These are phyloP conservation scores for Hyalella azteca DNA, from an alignment of 2,888 invertebrate species.

Conservation along the genomic window DNA sequence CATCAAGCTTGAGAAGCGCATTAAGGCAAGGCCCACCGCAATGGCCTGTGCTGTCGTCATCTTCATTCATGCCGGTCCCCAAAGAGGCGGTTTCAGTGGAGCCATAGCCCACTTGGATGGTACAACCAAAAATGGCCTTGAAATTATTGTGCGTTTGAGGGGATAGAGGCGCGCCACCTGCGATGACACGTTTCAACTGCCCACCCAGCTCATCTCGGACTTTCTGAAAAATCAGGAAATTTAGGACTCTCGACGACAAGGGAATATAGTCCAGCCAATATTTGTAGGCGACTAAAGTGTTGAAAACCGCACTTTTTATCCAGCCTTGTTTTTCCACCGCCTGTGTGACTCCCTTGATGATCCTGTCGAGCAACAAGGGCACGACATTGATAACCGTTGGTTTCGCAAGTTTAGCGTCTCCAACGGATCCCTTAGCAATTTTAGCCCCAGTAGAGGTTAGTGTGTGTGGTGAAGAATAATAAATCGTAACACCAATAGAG, in stretches of 20 bases:
- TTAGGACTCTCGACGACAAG: neutral
- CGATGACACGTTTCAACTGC: constrained; percentile 81
- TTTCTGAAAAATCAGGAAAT: constrained; percentile 68
- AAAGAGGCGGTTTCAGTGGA: constrained; percentile 38
- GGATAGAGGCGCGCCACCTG: constrained; percentile 93
- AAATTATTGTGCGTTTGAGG: constrained; percentile 83
- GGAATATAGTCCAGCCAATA: constrained; percentile 61
- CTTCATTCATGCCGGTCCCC: constrained; percentile 47
- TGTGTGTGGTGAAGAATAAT: constrained; percentile 94
- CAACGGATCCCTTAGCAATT: constrained; percentile 91
- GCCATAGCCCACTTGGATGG: constrained; percentile 38
- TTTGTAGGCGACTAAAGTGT: constrained; percentile 94
- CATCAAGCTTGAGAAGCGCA: constrained; percentile 81
- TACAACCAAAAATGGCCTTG: constrained; percentile 37
- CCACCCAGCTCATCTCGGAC: constrained; percentile 84
- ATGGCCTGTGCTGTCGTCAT: constrained; percentile 78
- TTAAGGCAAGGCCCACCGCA: constrained; percentile 87
- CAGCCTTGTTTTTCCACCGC: constrained; percentile 83
- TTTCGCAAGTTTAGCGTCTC: constrained; percentile 86
- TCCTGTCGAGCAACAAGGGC: constrained; percentile 93
- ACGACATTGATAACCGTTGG: constrained; percentile 96
- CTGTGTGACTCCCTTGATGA: constrained; percentile 95
- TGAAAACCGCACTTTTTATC: constrained; percentile 83
- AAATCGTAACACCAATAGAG: constrained; percentile 79
- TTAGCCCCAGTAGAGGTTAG: constrained; percentile 91